A percentile compares a stretch with the other conserved stretches of the same genome.
Conservation (phyloP, 1,140 invertebrate genomes). For the Proctacanthus coquilletti region DNA sequence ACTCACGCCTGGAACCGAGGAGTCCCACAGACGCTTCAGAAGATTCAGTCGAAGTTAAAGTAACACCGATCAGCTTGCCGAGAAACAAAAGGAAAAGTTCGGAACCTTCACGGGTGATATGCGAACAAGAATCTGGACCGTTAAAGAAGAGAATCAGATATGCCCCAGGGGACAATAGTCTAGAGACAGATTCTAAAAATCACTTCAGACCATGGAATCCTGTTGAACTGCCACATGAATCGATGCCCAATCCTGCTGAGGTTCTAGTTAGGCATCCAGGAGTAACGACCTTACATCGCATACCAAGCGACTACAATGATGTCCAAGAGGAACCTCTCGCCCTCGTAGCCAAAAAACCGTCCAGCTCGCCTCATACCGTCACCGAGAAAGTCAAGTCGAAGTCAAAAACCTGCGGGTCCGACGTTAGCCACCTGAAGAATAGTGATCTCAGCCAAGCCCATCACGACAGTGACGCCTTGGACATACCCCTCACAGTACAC, state of each 20-base stretch:
- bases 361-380: neutral
- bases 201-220: conserved; percentile 37
- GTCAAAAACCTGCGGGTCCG: too few relatives aligned
- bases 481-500: too few relatives aligned
- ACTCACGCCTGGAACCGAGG: conserved; percentile 30
- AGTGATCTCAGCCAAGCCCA: too few relatives aligned
- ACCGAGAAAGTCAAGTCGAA: neutral
- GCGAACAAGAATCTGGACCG: conserved; percentile 31
- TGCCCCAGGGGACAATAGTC: conserved; percentile 23
- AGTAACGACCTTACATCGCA: conserved; percentile 22
- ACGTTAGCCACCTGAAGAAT: neutral
- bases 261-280: conserved; percentile 30
- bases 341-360: conserved; percentile 14
- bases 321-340: conserved; percentile 23
- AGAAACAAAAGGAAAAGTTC: conserved; percentile 55
- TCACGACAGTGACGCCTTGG: too few relatives aligned
- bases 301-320: conserved; percentile 14
- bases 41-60: conserved; percentile 53
- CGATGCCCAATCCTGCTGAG: conserved; percentile 24
- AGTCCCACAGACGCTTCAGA: conserved; percentile 51
- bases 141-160: conserved; percentile 46
- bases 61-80: conserved; percentile 41
- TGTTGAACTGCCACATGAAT: conserved; percentile 20
- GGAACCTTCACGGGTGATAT: conserved; percentile 40
- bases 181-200: conserved; percentile 26